A percentile compares a stretch with the other conserved stretches of the same genome.
Evolutionary conservation across 2,888 invertebrate species (phyloP).

Genomic region (Drosophila hamatofila): DNA sequence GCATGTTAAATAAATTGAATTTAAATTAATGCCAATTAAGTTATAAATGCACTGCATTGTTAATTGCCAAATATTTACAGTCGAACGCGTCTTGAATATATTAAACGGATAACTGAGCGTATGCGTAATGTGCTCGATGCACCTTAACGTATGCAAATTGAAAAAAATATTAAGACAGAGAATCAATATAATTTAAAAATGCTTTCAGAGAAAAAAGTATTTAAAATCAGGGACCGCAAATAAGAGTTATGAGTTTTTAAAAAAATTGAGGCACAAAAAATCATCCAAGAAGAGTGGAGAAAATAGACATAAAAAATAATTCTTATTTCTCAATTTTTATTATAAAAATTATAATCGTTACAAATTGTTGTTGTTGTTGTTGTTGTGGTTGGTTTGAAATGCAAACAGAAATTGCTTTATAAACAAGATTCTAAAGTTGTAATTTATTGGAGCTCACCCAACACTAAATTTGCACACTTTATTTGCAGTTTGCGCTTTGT

Average conservation of each 20-base stretch:
- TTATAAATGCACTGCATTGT: slow-evolving; percentile 33
- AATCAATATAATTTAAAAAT: too few relatives aligned
- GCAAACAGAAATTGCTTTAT: background rate
- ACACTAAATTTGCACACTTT: slow-evolving; percentile 15
- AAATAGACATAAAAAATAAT: too few relatives aligned
- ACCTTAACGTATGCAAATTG: background rate
- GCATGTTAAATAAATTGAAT: slow-evolving; percentile 35
- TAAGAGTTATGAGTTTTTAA: too few relatives aligned
- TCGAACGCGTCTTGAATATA: slow-evolving; percentile 28
- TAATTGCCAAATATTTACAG: slow-evolving; percentile 34
- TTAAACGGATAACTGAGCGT: slow-evolving; percentile 19
- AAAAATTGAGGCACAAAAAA: too few relatives aligned
- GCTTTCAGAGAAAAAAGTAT: too few relatives aligned
- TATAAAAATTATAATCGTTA: too few relatives aligned
- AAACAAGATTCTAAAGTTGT: background rate
- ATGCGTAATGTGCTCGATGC: slow-evolving; percentile 28
- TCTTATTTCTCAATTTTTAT: too few relatives aligned
- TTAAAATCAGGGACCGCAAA: too few relatives aligned
- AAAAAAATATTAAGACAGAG: background rate
- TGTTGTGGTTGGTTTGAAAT: background rate
- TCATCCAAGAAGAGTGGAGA: too few relatives aligned
- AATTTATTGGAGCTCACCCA: slow-evolving; percentile 5
- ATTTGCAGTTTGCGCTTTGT: background rate
- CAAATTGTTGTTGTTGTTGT: background rate
- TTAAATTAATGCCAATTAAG: slow-evolving; percentile 51